phyloP scores from a whole-genome alignment of 2,888 invertebrate genomes.

The Patella caerulea region DNA sequence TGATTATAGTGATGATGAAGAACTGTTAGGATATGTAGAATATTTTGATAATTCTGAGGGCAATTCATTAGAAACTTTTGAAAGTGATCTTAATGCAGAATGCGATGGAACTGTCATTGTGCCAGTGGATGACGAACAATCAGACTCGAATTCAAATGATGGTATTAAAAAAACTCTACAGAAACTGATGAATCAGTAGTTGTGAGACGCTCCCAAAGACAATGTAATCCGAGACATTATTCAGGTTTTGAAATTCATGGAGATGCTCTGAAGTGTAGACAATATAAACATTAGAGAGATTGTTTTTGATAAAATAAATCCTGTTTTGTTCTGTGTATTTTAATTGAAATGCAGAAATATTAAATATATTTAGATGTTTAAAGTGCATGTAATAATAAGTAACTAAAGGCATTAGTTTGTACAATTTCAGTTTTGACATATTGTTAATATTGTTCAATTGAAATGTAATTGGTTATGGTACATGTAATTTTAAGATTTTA shows the following conservation, averaged over 20 bases:
- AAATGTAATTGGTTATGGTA: not conserved
- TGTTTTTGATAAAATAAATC: too few relatives aligned
- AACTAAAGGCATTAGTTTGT: too few relatives aligned
- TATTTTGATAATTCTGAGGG: not conserved
- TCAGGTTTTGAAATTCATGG: not conserved
- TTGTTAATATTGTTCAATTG: not conserved
- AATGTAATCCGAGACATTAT: not conserved
- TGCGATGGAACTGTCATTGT: not conserved
- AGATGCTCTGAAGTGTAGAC: not conserved
- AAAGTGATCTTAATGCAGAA: not conserved
- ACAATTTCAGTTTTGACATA: not conserved
- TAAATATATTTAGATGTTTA: too few relatives aligned
- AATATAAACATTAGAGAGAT: not conserved
- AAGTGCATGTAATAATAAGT: too few relatives aligned
- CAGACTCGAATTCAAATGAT: too few relatives aligned
- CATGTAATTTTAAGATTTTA: too few relatives aligned
- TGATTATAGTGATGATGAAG: not conserved
- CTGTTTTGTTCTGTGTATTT: too few relatives aligned
- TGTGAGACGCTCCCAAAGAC: not conserved
- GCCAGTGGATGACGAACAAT: not conserved
- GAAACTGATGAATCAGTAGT: not conserved
- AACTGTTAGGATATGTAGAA: not conserved
- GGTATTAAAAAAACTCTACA: too few relatives aligned
- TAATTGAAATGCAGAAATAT: too few relatives aligned
- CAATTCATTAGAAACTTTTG: not conserved